A percentile compares a stretch with the other conserved stretches of the same genome.
phyloP scores from a whole-genome alignment of 2,113 vertebrate species.

The Addax nasomaculatus region DNA sequence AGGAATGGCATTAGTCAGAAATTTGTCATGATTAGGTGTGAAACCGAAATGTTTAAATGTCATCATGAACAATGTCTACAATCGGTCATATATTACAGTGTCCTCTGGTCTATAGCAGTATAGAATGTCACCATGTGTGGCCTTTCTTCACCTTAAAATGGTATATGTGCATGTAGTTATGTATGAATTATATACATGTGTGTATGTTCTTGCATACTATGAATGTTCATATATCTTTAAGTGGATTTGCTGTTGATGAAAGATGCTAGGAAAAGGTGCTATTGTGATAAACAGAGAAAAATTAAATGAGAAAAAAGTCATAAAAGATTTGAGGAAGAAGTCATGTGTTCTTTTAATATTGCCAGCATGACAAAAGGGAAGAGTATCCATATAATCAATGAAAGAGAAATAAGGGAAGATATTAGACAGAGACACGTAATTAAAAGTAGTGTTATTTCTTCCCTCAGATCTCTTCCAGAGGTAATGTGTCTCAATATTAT shows the following conservation, averaged over 20 bases:
- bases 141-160: not conserved
- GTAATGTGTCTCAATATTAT: not conserved
- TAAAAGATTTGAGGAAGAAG: not conserved
- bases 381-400: not conserved
- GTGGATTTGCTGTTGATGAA: not conserved
- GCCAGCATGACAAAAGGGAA: not conserved
- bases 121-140: not conserved
- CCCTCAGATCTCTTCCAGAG: not conserved
- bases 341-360: not conserved
- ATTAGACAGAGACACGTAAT: not conserved
- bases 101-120: not conserved
- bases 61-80: not conserved
- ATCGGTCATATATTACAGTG: not conserved
- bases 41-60: conserved; percentile 18
- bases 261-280: not conserved
- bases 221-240: not conserved
- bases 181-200: not conserved
- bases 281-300: not conserved
- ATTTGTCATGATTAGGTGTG: conserved; percentile 29
- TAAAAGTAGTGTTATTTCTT: not conserved
- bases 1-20: not conserved
- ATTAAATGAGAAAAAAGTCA: not conserved
- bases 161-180: not conserved
- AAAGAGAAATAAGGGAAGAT: not conserved
- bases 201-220: not conserved